Evolutionary conservation across 2,888 invertebrate species (phyloP).

Genomic region (Xanthorhoe spadicearia): DNA sequence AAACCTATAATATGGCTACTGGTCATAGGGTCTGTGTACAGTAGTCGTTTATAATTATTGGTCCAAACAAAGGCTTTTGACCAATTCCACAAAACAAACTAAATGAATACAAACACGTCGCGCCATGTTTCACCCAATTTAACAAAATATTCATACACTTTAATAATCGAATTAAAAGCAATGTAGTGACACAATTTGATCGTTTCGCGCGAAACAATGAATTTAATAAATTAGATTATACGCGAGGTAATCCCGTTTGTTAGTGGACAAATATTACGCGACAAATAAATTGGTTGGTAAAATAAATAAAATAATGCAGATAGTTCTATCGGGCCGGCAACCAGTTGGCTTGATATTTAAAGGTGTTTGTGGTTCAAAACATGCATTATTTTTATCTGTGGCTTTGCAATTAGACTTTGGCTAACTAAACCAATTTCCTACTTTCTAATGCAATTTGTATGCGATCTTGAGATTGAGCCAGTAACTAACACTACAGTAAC

Average conservation of each 20-base stretch:
- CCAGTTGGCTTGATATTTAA: not conserved
- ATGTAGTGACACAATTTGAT: conserved; percentile 22
- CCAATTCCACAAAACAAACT: not conserved
- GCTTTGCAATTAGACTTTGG: not conserved
- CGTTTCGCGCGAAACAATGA: conserved; percentile 21
- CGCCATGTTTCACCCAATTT: conserved; percentile 4
- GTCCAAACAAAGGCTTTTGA: not conserved
- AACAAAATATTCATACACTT: conserved; percentile 9
- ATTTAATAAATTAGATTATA: conserved; percentile 26
- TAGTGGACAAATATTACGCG: conserved; percentile 1
- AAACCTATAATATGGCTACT: too few relatives aligned
- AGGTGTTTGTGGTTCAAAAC: not conserved
- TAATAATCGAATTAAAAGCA: conserved; percentile 25
- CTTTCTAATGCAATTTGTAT: conserved; percentile 31
- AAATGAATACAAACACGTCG: not conserved
- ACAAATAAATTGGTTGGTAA: conserved; percentile 2
- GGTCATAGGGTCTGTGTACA: too few relatives aligned
- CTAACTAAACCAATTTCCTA: not conserved
- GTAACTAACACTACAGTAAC: conserved; percentile 16
- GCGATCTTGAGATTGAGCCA: conserved; percentile 19
- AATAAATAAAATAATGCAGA: conserved; percentile 1
- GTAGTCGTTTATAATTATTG: too few relatives aligned
- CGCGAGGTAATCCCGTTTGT: conserved; percentile 11
- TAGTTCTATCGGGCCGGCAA: not conserved
- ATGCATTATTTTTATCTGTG: not conserved